phyloP scores from a whole-genome alignment of 2,888 invertebrate genomes.

The Orthosia cruda region DNA sequence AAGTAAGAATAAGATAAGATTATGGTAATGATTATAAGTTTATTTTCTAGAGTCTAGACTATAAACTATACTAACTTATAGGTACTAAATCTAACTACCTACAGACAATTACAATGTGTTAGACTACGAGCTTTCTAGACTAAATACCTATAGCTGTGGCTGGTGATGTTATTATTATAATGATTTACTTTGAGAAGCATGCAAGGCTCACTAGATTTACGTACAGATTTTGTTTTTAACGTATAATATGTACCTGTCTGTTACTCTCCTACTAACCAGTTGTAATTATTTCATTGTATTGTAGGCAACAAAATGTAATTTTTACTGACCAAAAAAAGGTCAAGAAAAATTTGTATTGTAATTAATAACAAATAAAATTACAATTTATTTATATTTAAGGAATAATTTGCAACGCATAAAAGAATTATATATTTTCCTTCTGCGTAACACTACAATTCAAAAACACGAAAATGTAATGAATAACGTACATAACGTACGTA shows the following conservation, averaged over 20 bases:
- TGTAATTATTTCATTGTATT: not conserved
- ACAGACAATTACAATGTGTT: too few species aligned
- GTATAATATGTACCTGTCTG: too few species aligned
- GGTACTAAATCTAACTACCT: too few species aligned
- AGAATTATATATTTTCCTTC: not conserved
- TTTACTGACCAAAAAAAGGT: too few species aligned
- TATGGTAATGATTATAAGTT: too few species aligned
- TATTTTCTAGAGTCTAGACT: too few species aligned
- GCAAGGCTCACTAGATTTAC: not conserved
- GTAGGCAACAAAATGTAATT: too few species aligned
- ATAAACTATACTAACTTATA: too few species aligned
- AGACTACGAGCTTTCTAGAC: too few species aligned
- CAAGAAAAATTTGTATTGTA: not conserved
- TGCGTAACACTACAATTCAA: not conserved
- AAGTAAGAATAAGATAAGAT: too few species aligned
- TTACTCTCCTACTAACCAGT: not conserved
- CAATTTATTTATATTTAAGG: not conserved
- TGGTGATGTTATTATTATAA: not conserved
- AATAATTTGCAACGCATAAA: not conserved
- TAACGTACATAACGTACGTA: too few species aligned
- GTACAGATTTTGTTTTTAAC: not conserved
- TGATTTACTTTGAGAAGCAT: not conserved
- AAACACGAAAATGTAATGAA: not conserved
- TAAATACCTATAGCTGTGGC: not conserved
- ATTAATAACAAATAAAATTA: not conserved